Percentiles rank a stretch among this genome's conserved stretches.
Evolutionary conservation across 2,888 invertebrate genomes (phyloP).

Genomic region (Ethmia dodecea): DNA sequence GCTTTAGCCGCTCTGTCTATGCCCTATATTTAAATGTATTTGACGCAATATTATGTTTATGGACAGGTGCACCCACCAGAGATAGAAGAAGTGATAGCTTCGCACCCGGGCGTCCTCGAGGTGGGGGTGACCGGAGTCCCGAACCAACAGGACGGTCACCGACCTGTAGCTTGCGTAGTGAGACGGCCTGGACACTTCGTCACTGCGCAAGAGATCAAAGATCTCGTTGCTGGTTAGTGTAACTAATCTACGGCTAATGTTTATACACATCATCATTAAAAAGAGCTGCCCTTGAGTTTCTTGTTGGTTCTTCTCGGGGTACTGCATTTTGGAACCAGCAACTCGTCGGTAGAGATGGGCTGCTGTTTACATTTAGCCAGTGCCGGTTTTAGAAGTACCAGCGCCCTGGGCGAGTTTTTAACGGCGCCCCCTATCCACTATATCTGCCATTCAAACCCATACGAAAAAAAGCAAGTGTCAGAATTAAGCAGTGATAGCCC

Average conservation of each 20-base stretch:
- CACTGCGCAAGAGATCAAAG: neutral
- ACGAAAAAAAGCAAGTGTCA: too few species aligned
- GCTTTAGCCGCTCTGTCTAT: neutral
- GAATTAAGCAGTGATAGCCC: too few species aligned
- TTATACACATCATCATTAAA: too few species aligned
- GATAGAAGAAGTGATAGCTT: conserved; percentile 47
- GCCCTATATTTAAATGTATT: neutral
- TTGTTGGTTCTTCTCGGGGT: too few species aligned
- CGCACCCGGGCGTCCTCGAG: conserved; percentile 38
- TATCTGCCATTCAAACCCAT: too few species aligned
- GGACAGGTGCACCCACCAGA: conserved; percentile 54
- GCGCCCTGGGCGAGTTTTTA: too few species aligned
- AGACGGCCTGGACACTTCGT: conserved; percentile 19
- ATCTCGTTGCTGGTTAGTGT: neutral
- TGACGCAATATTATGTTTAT: conserved; percentile 4
- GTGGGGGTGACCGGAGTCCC: conserved; percentile 50
- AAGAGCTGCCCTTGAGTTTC: too few species aligned
- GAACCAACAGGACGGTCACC: conserved; percentile 40
- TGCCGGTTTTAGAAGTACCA: too few species aligned
- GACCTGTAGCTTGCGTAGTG: conserved; percentile 45
- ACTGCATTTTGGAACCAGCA: too few species aligned
- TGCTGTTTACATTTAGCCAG: too few species aligned
- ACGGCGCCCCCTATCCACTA: too few species aligned
- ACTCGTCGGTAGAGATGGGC: neutral
- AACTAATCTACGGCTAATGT: too few species aligned